Base-by-base conservation (phyloP, 2,797 vertebrate genomes). In the Halcyon chelicuti region DNA sequence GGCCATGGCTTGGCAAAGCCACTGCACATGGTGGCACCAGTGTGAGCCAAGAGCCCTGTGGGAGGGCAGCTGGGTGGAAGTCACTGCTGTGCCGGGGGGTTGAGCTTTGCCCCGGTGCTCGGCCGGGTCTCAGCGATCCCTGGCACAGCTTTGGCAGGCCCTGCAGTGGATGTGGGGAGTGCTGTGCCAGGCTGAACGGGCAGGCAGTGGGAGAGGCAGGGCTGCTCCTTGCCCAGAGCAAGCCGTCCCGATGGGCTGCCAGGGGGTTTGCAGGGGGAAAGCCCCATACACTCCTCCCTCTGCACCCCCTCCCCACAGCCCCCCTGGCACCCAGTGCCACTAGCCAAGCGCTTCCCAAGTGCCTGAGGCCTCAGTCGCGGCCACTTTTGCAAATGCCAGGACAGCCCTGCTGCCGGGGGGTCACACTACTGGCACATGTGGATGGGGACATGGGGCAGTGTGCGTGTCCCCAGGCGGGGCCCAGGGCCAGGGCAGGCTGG, bases 21-120 rank as follows among this genome's bases (percentile, higher is more conserved):
- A 29, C 25, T 0, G 0, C 19, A 15, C 22, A 31, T 5, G 12
- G 7, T 7, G 12, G 19, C 31, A 70, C 9, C 0, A 0, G 6
- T 6, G 13, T 54, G 65, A 68, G 15, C 14, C 65, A 16, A 15
- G 0, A 2, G 46, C 10, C 14, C 35, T 10, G 3, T 0, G 0
- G 46, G 26, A 62, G 10, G 39, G 28, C 28, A 31, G 33, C 15
- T 3, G 22, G 16, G 23, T 35, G n/a, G 67, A 54, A 39, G n/a
- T 17, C 11, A 5, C 0, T 0, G 33, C 33, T 2, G 0, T 65
- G 16, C 28, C 2, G 21, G 14, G 22, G 7, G 16, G 29, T 87
- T 44, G 16, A 37, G 37, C 14, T 5, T 44, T 0, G 0, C 11
- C 12, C 33, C 4, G 0, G 29, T 1, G 2, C 54, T 40, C 10